Evolutionary conservation across 1,140 invertebrate species (phyloP), one percentile per base, ranked within the genome.

Genomic region (Eufriesea mexicana): DNA sequence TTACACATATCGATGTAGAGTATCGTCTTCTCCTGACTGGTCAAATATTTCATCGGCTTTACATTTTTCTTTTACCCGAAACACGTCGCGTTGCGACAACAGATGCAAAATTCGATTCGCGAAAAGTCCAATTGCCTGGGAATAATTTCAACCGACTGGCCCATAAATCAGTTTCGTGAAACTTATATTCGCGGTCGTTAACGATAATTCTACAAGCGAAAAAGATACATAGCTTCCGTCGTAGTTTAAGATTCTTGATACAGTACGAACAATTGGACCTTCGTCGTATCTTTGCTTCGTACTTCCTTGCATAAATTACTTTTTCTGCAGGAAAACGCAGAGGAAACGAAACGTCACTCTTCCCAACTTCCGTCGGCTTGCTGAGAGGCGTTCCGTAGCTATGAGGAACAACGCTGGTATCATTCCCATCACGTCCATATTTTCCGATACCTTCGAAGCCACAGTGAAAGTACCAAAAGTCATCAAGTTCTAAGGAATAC

Each of bases 401-500:
- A 25, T n/a, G 70, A 18, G 71, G 57, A 85, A 67, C 20, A 45
- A 23, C 45, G 12, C 9, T 28, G 23, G 9, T 71, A 42, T 45
- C 16, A 94, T 93, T 93, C 91, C 70, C 73, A 79, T 91, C 92
- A 93, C 91, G 92, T 86, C 28, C 80, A 70, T 62, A 35, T 68
- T 42, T 72, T 87, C 54, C 86, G 76, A 80, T 28, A 14, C 16
- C 16, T 87, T 57, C 88, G 72, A 77, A 74, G 89, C 89, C 83
- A 75, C 84, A 92, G 93, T 93, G 92, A 93, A 93, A 94, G 93
- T 93, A 82, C 70, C 90, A 78, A 89, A 76, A 74, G 61, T 68
- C 68, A 62, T 28, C 66, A 23, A 91, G 84, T 90, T 83, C 84
- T 71, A 35, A 73, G 35, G 89, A 93, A 92, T 92, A 92, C 90